These are phyloP conservation scores for Rhinogobio ventralis DNA, from an alignment of 2,797 vertebrate species.

Conservation along the genomic window DNA sequence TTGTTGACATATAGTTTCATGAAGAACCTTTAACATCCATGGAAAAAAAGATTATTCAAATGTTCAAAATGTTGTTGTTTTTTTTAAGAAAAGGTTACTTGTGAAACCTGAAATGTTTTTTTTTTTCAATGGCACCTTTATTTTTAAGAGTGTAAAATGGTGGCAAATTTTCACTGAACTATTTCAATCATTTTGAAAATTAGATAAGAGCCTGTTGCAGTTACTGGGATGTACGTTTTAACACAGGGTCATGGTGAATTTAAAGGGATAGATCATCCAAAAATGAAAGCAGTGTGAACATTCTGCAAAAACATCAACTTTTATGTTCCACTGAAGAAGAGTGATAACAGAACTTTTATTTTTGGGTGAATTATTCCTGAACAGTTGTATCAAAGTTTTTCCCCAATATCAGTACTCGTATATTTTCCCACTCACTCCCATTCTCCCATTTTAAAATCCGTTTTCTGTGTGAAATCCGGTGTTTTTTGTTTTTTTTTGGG, in stretches of 20 bases:
- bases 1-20: not conserved
- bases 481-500: not conserved
- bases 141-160: not conserved
- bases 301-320: not conserved
- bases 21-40: not conserved
- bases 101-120: no score
- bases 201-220: not conserved
- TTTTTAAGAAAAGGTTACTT: no score
- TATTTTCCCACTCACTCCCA: not conserved
- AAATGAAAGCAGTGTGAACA: not conserved
- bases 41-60: not conserved
- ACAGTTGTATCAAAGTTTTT: not conserved
- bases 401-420: not conserved
- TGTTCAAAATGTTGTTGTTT: no score
- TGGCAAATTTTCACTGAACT: not conserved
- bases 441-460: not conserved
- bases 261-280: slow-evolving; percentile 15
- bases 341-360: not conserved
- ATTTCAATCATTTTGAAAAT: not conserved
- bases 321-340: not conserved
- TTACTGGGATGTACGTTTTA: not conserved
- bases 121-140: not conserved
- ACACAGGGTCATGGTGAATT: slow-evolving; percentile 1
- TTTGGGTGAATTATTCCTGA: not conserved
- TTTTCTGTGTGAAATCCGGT: slow-evolving; percentile 1